A percentile compares a stretch with the other conserved stretches of the same genome.
Conservation (phyloP, 2,113 vertebrate genomes). For the Australoheros scitulus region DNA sequence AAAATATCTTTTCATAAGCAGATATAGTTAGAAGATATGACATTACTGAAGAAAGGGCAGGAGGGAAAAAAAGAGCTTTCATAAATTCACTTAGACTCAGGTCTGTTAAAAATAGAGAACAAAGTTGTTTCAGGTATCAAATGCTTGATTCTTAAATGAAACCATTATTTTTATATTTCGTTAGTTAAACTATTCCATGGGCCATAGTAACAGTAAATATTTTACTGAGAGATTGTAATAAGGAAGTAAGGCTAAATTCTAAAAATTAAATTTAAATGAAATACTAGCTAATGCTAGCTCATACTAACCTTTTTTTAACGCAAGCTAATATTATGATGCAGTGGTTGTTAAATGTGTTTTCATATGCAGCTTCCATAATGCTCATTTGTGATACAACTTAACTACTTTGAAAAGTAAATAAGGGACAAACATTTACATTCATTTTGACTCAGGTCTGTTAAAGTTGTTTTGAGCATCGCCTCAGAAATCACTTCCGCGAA, state of each 20-base stretch:
- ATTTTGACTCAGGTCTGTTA: slow-evolving; percentile 12
- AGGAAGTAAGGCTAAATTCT: not conserved
- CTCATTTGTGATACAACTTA: not conserved
- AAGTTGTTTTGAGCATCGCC: not conserved
- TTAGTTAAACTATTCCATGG: not conserved
- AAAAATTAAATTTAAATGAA: not conserved
- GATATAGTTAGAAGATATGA: no score
- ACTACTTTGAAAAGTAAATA: not conserved
- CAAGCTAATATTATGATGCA: not conserved
- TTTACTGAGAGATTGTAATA: not conserved
- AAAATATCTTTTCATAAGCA: no score
- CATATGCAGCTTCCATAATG: not conserved
- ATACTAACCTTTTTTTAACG: not conserved
- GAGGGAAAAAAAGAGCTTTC: no score
- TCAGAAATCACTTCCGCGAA: not conserved
- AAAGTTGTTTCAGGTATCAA: not conserved
- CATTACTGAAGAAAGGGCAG: no score
- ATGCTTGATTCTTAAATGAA: no score
- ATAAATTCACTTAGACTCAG: no score
- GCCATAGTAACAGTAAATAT: not conserved
- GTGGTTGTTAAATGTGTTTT: not conserved
- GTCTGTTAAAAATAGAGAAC: not conserved
- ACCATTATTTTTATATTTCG: not conserved
- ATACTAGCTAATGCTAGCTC: not conserved
- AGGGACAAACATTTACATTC: not conserved